Conservation (phyloP, 2,113 vertebrate genomes). For the Gymnarchus niloticus region DNA sequence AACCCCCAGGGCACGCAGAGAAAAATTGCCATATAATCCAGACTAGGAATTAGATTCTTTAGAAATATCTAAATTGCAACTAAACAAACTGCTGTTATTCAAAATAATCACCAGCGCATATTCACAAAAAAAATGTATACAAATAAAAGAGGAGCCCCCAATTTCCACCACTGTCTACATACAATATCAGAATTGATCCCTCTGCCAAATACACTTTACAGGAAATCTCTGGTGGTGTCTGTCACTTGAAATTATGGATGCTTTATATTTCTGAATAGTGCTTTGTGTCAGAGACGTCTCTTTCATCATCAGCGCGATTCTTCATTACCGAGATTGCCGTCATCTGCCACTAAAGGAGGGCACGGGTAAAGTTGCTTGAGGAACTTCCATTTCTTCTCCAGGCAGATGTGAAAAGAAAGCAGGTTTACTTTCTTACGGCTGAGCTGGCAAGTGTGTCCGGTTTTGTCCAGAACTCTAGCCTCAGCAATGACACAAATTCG, state of each 20-base stretch:
- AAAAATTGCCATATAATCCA: slow-evolving; percentile 13
- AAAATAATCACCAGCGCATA: slow-evolving; percentile 19
- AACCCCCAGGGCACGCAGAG: not conserved
- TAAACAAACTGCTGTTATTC: slow-evolving; percentile 17
- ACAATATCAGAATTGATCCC: slow-evolving; percentile 15
- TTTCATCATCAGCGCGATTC: slow-evolving; percentile 21
- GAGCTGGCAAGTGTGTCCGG: not conserved
- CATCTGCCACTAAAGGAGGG: slow-evolving; percentile 9
- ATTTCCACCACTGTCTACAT: slow-evolving; percentile 12
- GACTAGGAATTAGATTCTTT: not conserved
- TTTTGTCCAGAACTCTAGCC: not conserved
- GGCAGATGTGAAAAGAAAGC: not conserved
- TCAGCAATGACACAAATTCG: not conserved
- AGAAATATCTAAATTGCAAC: not conserved
- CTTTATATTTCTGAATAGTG: slow-evolving; percentile 9
- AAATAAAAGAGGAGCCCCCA: not conserved
- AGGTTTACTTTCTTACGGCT: not conserved
- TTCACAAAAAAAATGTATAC: not conserved
- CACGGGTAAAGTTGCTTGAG: not conserved
- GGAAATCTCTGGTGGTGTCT: slow-evolving; percentile 20
- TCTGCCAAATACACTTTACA: not conserved
- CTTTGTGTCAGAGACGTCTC: slow-evolving; percentile 8
- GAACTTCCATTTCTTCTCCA: not conserved
- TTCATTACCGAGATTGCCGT: not conserved
- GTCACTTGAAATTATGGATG: slow-evolving; percentile 15